Base-by-base conservation (phyloP, 2,888 invertebrate genomes). In the Pogonocherus hispidulus region DNA sequence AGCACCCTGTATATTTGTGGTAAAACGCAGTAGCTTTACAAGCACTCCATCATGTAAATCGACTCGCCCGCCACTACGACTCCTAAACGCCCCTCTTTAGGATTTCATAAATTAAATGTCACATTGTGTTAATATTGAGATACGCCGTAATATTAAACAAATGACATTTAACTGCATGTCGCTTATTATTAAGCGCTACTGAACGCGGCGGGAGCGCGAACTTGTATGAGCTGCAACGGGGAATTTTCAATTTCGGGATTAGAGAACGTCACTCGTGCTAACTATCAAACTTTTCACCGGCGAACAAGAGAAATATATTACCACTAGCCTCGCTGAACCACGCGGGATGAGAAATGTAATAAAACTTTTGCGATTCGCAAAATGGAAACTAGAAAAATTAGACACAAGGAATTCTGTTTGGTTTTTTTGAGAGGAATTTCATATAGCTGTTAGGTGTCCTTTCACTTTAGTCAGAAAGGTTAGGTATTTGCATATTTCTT, bases 21-120 rank as follows among this genome's bases (percentile, higher is more conserved):
- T n/a, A n/a, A n/a, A n/a, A n/a, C 8, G 27, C 27, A 8, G 27
- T 27, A 27, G 3, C 4, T 27, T 27, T 27, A 27, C 8, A 27
- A 27, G 27, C 27, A 5, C 27, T 35, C 59, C 52, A 19, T 20
- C 51, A 51, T 62, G n/a, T n/a, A 47, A 51, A 51, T 44, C 47
- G 54, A 46, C 54, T 51, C 57, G 59, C 62, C 65, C 56, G 57
- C 62, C 66, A 63, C 60, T 51, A 63, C 70, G 71, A 69, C 76
- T 72, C 72, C 66, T 67, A 73, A 59, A 62, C 62, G 51, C 62
- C 37, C 46, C 73, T 76, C 77, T 79, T 80, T 77, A 78, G 75
- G 77, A 77, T 79, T 79, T 78, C 79, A 76, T 80, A 79, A 79
- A 80, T 80, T 81, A 79, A 80, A 80, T 80, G 81, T 81, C 80